Evolutionary conservation across 2,888 invertebrate species (phyloP), one percentile per base, ranked within the genome.

Genomic region (Copidosoma aretas): DNA sequence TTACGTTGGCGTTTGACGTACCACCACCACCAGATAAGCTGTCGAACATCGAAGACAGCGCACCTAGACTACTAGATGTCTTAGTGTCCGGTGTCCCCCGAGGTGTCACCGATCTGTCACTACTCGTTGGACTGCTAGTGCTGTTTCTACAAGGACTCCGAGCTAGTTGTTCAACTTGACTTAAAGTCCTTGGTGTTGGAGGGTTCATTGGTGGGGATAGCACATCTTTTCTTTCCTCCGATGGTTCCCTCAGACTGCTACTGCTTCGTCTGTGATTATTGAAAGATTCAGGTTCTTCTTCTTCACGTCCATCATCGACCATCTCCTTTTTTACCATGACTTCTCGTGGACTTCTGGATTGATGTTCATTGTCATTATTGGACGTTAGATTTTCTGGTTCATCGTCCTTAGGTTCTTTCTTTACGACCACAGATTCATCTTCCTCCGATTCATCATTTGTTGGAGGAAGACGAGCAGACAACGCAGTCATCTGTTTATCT

Each of bases 11-110:
- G 19, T 73, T 71, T 0, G 76, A 70, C 10, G 76, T 74, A 53
- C 77, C 80, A 39, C 84, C 84, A 68, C 86, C 84, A 14, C 92
- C 90, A 43, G 92, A 92, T 61, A 95, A 85, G 80, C 89, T 94
- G 82, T 95, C 94, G 79, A 94, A 95, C 95, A 95, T 95, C 22
- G 94, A 94, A 22, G 94, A 94, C 2, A 95, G 85, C 0, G 94
- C 94, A 21, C 93, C 93, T 62, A 94, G 85, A 77, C 93, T 93
- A 58, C 86, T 86, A 43, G 86, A 85, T 14, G 88, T 87, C 66
- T 83, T 83, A 1, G 87, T 87, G 70, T 88, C 86, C 49, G 89
- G 88, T 12, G 87, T 86, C 71, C 91, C 90, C 58, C 91, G 87
- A 1, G 91, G 93, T 1, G 93, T 93, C 1, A 88, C 90, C 0